Evolutionary conservation across 2,888 invertebrate species (phyloP), one percentile per base, ranked within the genome.

Genomic region (Cataglyphis livida): DNA sequence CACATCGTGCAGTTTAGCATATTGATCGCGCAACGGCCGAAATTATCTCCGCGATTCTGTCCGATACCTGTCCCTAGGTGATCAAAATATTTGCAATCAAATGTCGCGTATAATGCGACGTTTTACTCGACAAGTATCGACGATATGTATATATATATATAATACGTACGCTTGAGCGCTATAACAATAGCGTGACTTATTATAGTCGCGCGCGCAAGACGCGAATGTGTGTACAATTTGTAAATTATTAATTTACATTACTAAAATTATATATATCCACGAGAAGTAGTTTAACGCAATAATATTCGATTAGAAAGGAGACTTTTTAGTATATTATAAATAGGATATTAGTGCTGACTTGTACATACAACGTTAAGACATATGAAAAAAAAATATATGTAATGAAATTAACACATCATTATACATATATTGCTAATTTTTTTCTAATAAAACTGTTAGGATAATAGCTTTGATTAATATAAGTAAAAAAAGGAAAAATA

Each of bases 181-280:
- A 84, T 85, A 87, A 88, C 81, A 84, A 85, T 85, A 85, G 82
- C 62, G 84, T 82, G 84, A 84, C 59, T 64, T 44, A 9, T 32
- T 66, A 51, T n/a, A 2, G 38, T 57, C 59, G 48, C 81, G 81
- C 87, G 82, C 81, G 85, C 84, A 73, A 81, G 68, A 75, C 84
- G 89, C 84, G 89, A 90, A 92, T 90, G 91, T 91, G 91, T 93
- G 93, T 93, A 93, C 89, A 93, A 93, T 93, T 89, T 93, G 93
- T 93, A 93, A 93, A 94, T 94, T 93, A 92, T 92, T 92, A 92
- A 92, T 85, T 79, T 87, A 64, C 85, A 81, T 85, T 87, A 86
- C 84, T 88, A 87, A 88, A 86, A 83, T 41, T 65, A 79, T 71
- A 65, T 75, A 25, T 25, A 25, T 25, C 76, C 71, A 82, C 51